Conservation (phyloP, 1,140 invertebrate species). For the Daktulosphaira vitifoliae region DNA sequence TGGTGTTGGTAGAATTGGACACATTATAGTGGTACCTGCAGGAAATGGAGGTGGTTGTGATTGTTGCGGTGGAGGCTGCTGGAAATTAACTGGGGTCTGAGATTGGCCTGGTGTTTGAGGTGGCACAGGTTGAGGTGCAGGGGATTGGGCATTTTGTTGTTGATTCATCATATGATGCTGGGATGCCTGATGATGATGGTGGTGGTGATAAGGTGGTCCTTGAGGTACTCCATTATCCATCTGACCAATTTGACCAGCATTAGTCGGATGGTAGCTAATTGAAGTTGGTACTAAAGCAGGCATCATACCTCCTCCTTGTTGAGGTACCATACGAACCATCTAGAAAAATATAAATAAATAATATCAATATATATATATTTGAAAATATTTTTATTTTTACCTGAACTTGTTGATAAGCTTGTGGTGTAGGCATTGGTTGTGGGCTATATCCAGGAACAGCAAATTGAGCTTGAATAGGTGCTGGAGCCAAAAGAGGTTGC, state of each 20-base stretch:
- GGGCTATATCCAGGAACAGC: slow-evolving; percentile 47
- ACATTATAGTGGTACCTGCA: slow-evolving; percentile 45
- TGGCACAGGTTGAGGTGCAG: slow-evolving; percentile 46
- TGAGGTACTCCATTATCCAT: slow-evolving; percentile 43
- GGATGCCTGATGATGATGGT: slow-evolving; percentile 53
- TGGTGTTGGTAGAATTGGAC: slow-evolving; percentile 50
- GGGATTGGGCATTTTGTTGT: slow-evolving; percentile 44
- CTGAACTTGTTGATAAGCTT: slow-evolving; percentile 42
- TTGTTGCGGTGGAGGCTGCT: slow-evolving; percentile 43
- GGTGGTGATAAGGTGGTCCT: slow-evolving; percentile 47
- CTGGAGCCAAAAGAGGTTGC: slow-evolving; percentile 69
- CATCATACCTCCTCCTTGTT: slow-evolving; percentile 39
- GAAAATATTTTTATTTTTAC: neutral
- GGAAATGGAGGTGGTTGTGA: slow-evolving; percentile 32
- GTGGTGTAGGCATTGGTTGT: slow-evolving; percentile 44
- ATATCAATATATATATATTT: neutral
- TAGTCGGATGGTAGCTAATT: slow-evolving; percentile 47
- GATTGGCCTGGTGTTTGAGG: slow-evolving; percentile 40
- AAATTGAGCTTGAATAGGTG: slow-evolving; percentile 45
- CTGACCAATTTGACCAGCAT: slow-evolving; percentile 52
- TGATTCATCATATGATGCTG: slow-evolving; percentile 41
- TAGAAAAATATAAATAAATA: slow-evolving; percentile 41
- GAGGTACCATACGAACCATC: slow-evolving; percentile 49
- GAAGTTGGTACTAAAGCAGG: slow-evolving; percentile 40
- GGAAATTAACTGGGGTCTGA: slow-evolving; percentile 48